Evolutionary conservation across 2,888 invertebrate genomes (phyloP).

Genomic region (Lysandra bellargus): DNA sequence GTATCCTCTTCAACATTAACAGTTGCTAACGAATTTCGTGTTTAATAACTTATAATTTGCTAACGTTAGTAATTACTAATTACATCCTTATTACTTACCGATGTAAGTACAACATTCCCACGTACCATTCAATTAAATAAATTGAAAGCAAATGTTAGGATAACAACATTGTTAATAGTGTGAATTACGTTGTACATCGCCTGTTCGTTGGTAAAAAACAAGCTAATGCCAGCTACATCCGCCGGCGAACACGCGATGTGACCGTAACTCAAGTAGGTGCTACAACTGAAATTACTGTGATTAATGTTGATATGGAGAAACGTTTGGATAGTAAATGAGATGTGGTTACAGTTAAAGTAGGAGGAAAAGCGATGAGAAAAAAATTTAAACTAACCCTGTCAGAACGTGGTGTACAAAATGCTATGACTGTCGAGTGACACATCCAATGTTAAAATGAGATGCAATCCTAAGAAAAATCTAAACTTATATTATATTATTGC

Average conservation of each 20-base stretch:
- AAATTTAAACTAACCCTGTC: too few species aligned
- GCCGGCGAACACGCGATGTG: conserved; percentile 13
- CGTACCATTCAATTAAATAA: not conserved
- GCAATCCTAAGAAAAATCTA: too few species aligned
- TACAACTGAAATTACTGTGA: conserved; percentile 24
- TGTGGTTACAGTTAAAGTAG: too few species aligned
- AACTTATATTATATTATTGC: too few species aligned
- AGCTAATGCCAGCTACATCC: conserved; percentile 24
- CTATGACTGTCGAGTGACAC: too few species aligned
- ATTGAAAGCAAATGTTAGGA: conserved; percentile 19
- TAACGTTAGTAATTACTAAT: not conserved
- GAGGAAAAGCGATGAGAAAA: too few species aligned
- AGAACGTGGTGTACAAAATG: too few species aligned
- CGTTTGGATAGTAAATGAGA: not conserved
- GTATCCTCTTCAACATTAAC: not conserved
- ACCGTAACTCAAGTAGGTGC: conserved; percentile 24
- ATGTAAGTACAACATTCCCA: not conserved
- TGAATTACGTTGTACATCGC: conserved; percentile 19
- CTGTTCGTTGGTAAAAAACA: conserved; percentile 1
- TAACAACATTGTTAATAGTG: conserved; percentile 23
- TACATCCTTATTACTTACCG: not conserved
- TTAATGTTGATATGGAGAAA: not conserved
- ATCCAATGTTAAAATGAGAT: too few species aligned
- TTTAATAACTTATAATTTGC: not conserved
- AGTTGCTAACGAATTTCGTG: not conserved